Base-by-base conservation (phyloP, 2,888 invertebrate genomes). In the Branchinecta sandiegonensis region DNA sequence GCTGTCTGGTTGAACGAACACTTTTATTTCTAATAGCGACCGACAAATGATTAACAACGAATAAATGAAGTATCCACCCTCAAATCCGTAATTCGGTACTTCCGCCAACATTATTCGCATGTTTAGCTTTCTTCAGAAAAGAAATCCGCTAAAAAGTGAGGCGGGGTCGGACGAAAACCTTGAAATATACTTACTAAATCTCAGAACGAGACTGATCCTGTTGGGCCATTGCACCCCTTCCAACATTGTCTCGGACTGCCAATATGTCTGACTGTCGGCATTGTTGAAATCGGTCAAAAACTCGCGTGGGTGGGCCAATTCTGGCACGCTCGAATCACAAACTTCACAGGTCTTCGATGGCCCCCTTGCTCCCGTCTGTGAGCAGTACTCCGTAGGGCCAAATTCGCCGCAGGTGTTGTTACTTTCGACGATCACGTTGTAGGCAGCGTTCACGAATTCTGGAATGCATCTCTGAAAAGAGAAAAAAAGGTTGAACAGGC, bases 171-270 rank as follows among this genome's bases (percentile, higher is more conserved):
- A n/a, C n/a, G n/a, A n/a, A n/a, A n/a, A n/a, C n/a, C n/a, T n/a
- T n/a, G n/a, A n/a, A n/a, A n/a, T n/a, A n/a, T n/a, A 76, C 82
- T 81, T 76, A 93, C 94, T 86, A 71, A 95, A 82, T 76, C 88
- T 83, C 47, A 97, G 80, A 0, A 94, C 95, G 71, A 99, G 81
- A 79, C 96, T 96, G 73, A 99, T 95, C 78, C 87, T 87, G 75
- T 86, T 88, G 0, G 94, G 94, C 77, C 88, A 89, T 77, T 94
- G 91, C 69, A 94, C 87, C 46, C 88, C 89, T 75, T 97, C 94
- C 75, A 84, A 85, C 94, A 99, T 95, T 4, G 99, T 97, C 77
- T 96, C 94, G 1, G 94, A 94, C 77, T 95, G 94, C 95, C 95
- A 95, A 92, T 93, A 95, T 0, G 94, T 93, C 73, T 88, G 87